phyloP scores from a whole-genome alignment of 37 sponge, comb jelly and placozoan genomes.

The Halichondria panicea region DNA sequence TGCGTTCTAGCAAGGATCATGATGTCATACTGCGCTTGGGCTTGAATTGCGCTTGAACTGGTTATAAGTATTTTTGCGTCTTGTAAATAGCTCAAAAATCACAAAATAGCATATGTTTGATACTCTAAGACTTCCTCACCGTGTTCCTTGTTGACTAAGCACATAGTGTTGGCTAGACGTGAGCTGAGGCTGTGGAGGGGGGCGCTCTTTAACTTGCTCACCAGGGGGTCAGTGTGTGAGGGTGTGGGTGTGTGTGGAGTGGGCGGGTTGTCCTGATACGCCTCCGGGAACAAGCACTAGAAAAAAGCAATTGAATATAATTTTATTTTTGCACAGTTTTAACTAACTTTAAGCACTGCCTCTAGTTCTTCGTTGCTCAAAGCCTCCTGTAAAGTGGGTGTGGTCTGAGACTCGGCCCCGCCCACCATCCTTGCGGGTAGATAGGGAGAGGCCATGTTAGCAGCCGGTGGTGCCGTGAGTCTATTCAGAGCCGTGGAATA shows the following conservation, averaged over 20 bases:
- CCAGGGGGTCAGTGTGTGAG: background rate
- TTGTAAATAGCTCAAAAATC: background rate
- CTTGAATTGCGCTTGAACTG: too few relatives aligned
- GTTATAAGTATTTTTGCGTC: too few relatives aligned
- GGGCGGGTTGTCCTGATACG: background rate
- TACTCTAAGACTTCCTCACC: constrained; percentile 10
- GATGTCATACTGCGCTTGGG: too few relatives aligned
- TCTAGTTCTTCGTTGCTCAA: constrained; percentile 33
- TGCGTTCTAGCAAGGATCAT: too few relatives aligned
- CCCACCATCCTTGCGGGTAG: constrained; percentile 28
- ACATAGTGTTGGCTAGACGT: constrained; percentile 39
- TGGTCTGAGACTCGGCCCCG: background rate
- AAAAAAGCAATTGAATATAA: too few relatives aligned
- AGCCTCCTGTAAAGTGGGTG: background rate
- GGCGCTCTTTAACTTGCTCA: constrained; percentile 37
- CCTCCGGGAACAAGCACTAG: constrained; percentile 27
- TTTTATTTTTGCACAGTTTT: too few relatives aligned
- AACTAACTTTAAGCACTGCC: constrained; percentile 38
- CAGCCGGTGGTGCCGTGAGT: constrained; percentile 28
- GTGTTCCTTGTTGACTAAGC: constrained; percentile 43
- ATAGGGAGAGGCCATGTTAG: constrained; percentile 9
- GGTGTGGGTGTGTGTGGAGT: background rate
- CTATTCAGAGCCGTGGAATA: constrained; percentile 44
- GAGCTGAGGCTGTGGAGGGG: constrained; percentile 36
- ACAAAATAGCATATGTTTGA: background rate